Base-by-base conservation (phyloP, 2,113 vertebrate species). In the Saccopteryx leptura region DNA sequence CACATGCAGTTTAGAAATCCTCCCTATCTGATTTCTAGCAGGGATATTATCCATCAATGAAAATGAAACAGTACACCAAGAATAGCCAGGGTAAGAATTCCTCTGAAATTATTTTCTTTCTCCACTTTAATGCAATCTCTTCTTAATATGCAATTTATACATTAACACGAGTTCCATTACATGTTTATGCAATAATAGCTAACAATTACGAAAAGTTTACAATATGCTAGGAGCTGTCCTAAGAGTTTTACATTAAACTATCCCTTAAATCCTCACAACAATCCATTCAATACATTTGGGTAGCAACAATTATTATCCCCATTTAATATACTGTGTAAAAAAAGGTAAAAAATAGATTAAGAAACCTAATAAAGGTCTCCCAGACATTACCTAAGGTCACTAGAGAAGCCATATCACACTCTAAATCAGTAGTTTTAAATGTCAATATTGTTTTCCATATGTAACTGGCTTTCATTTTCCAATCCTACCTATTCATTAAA, bases 51-150 rank as follows among this genome's bases (percentile, higher is more conserved):
- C 81, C 81, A 52, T 11, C 72, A 60, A 91, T 58, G 61, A 91
- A 95, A 90, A 85, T 60, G 69, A 88, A 83, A 91, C 12, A 82
- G 65, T 66, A 61, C 4, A 65, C 10, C 65, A 87, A 91, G 46
- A 76, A 72, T 61, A 83, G 46, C n/a, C 26, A 83, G 12, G 28
- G 10, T 83, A 86, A 83, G 50, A 21, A 86, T 86, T 94, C 50
- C 28, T n/a, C n/a, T 66, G n/a, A 33, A 96, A 93, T 82, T 94
- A 78, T 72, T 86, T 56, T 96, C 65, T 90, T 80, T 66, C 24
- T 96, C 93, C 48, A 66, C 21, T 78, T 54, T 91, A 79, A 81
- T 72, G 11, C 18, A 88, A 5, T 33, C 56, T 88, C 19, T 50
- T 95, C 48, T 81, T 94, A 95, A 93, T 68, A 82, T 23, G 15